A percentile compares a stretch with the other conserved stretches of the same genome.
These are phyloP conservation scores for Romanogobio albipinnatus DNA, from an alignment of 2,113 vertebrate genomes.

Conservation along the genomic window DNA sequence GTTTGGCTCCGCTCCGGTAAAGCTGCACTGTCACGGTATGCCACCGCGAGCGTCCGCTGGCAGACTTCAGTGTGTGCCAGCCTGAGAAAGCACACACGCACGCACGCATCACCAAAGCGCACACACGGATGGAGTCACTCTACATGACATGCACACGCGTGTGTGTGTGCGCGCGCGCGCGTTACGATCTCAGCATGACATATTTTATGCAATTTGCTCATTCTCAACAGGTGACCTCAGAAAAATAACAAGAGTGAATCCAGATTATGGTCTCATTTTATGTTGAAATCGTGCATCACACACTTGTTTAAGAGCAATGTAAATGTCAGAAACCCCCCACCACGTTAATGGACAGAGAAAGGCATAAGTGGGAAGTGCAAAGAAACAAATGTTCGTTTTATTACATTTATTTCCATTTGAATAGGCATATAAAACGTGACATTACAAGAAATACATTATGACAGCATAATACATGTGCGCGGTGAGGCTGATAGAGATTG, in stretches of 20 bases:
- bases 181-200: neutral
- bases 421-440: neutral
- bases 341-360: neutral
- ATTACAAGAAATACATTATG: neutral
- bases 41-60: conserved; percentile 19
- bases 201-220: neutral
- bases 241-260: neutral
- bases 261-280: neutral
- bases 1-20: neutral
- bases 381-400: neutral
- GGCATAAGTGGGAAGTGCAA: neutral
- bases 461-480: neutral
- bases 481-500: neutral
- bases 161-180: neutral
- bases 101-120: conserved; percentile 39
- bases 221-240: conserved; percentile 11
- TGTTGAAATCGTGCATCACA: neutral
- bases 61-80: conserved; percentile 36
- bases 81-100: conserved; percentile 26
- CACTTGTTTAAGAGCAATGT: neutral
- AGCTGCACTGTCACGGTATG: conserved; percentile 37
- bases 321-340: neutral
- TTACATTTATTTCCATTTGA: neutral
- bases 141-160: neutral
- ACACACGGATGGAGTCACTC: neutral